Base-by-base conservation (phyloP, 2,113 vertebrate species). In the Oreotrochilus melanogaster region DNA sequence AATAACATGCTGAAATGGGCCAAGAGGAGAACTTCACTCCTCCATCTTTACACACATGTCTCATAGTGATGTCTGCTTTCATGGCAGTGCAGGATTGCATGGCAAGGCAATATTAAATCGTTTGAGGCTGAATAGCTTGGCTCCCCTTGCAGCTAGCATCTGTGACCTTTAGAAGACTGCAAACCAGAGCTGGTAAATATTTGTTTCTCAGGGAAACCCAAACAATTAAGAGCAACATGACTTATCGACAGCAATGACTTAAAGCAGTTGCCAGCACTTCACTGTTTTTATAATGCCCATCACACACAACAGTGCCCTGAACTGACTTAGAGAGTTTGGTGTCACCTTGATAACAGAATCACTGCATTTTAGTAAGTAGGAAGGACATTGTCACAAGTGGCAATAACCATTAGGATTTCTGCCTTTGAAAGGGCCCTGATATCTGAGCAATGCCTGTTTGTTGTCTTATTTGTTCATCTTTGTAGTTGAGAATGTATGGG, bases 121-220 rank as follows among this genome's bases (percentile, higher is more conserved):
- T 60, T 96, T 51, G 48, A 75, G 42, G 78, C 9, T 75, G 81
- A 93, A 87, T 56, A 94, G 65, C 54, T 93, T 88, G 81, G 85
- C 70, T 88, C 78, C 45, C 89, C 88, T 89, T 92, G 66, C 74
- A 92, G 88, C 31, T 82, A 43, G 62, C 78, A 76, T 85, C 87
- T 88, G 85, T 86, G 74, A 93, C 95, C 95, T 96, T 95, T 61
- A 50, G 54, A 89, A 78, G 57, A 64, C 30, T 84, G 43, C 56
- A 84, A 85, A 82, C n/a, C 74, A 93, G 66, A 75, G 81, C 88
- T 89, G 87, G 78, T 82, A 88, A 96, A 92, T 86, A 93, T 37
- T 93, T 94, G 50, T 92, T 94, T 94, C 85, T 78, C 84, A 73
- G 78, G 87, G 74, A 82, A 96, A 72, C 39, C 43, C n/a, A 91